phyloP scores from a whole-genome alignment of 2,113 vertebrate species.

The Stigmatopora argus region DNA sequence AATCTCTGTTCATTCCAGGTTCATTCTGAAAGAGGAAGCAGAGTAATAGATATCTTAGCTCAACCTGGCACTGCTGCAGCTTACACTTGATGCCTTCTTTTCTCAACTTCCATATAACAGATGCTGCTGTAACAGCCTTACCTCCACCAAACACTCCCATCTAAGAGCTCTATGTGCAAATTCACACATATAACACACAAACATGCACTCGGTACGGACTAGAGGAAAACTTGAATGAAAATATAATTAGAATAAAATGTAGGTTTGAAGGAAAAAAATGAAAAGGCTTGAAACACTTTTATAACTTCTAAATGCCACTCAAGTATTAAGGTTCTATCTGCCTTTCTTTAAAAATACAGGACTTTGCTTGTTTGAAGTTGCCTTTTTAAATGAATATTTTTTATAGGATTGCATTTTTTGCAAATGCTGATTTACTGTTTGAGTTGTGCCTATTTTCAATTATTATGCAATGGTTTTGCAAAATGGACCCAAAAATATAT shows the following conservation, averaged over 20 bases:
- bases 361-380: slow-evolving; percentile 23
- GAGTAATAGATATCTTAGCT: slow-evolving; percentile 36
- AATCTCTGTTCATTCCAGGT: slow-evolving; percentile 52
- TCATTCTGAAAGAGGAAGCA: slow-evolving; percentile 61
- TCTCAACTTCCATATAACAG: slow-evolving; percentile 8
- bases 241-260: slow-evolving; percentile 3
- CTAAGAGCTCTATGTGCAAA: slow-evolving; percentile 22
- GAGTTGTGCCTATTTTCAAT: not conserved
- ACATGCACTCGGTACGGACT: slow-evolving; percentile 12
- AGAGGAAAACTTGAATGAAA: slow-evolving; percentile 10
- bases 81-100: slow-evolving; percentile 56
- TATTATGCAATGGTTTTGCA: not conserved
- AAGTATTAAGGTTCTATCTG: slow-evolving; percentile 38
- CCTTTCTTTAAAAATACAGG: slow-evolving; percentile 18
- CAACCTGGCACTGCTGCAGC: slow-evolving; percentile 23
- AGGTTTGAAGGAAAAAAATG: not conserved
- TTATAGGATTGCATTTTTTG: slow-evolving; percentile 4
- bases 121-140: slow-evolving; percentile 19
- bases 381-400: slow-evolving; percentile 42
- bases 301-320: slow-evolving; percentile 12
- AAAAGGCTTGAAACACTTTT: not conserved
- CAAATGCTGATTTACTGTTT: not conserved
- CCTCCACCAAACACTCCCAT: slow-evolving; percentile 12
- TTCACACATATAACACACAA: slow-evolving; percentile 37
- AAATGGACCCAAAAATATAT: slow-evolving; percentile 1